Evolutionary conservation across 2,888 invertebrate genomes (phyloP).

Genomic region (Chrysotoxum bicinctum): DNA sequence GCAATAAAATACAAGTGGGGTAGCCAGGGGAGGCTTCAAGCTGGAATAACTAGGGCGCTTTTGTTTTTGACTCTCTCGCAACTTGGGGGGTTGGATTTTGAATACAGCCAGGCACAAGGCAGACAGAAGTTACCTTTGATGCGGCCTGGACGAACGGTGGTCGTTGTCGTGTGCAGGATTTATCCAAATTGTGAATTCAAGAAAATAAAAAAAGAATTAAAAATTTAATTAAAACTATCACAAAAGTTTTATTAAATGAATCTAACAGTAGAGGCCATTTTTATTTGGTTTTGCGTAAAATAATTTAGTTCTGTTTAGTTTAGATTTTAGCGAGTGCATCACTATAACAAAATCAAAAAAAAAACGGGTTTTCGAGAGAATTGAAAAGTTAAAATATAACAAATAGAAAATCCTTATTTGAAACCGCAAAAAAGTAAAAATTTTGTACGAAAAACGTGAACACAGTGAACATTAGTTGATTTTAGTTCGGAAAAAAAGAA

Average conservation of each 20-base stretch:
- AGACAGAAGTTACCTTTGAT: slow-evolving; percentile 83
- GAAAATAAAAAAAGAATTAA: slow-evolving; percentile 39
- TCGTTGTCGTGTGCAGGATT: slow-evolving; percentile 76
- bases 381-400: slow-evolving; percentile 30
- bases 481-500: slow-evolving; percentile 30
- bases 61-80: slow-evolving; percentile 52
- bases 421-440: slow-evolving; percentile 46
- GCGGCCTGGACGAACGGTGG: slow-evolving; percentile 82
- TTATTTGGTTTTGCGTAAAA: slow-evolving; percentile 59
- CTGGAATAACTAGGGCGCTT: slow-evolving; percentile 58
- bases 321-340: slow-evolving; percentile 16
- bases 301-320: slow-evolving; percentile 45
- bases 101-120: slow-evolving; percentile 74
- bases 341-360: slow-evolving; percentile 27
- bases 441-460: slow-evolving; percentile 14
- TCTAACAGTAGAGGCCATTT: slow-evolving; percentile 67
- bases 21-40: slow-evolving; percentile 51
- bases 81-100: slow-evolving; percentile 73
- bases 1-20: slow-evolving; percentile 26
- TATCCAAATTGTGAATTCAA: slow-evolving; percentile 63
- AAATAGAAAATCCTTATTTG: slow-evolving; percentile 47
- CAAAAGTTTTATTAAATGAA: slow-evolving; percentile 18
- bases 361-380: slow-evolving; percentile 65
- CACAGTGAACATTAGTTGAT: slow-evolving; percentile 57
- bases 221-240: slow-evolving; percentile 39